phyloP scores from a whole-genome alignment of 2,888 invertebrate genomes.

The Cyrtodaria siliqua region DNA sequence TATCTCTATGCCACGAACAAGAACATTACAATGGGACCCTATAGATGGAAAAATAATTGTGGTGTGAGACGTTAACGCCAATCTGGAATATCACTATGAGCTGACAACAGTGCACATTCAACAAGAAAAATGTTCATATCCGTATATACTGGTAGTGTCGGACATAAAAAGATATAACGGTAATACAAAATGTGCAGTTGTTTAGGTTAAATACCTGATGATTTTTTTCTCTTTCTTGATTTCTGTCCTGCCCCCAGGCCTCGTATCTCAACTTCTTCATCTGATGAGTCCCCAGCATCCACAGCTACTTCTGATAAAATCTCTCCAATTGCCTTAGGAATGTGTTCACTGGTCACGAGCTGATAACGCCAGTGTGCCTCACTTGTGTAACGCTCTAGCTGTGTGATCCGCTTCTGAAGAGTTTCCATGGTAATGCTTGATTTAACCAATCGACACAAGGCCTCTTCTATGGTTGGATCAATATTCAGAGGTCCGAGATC shows the following conservation, averaged over 20 bases:
- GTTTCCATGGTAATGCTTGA: slow-evolving; percentile 71
- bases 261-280: slow-evolving; percentile 59
- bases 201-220: too few species aligned
- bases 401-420: slow-evolving; percentile 85
- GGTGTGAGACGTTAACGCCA: too few species aligned
- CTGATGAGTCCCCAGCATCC: slow-evolving; percentile 62
- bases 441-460: slow-evolving; percentile 70
- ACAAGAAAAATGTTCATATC: too few species aligned
- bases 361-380: slow-evolving; percentile 92
- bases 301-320: slow-evolving; percentile 71
- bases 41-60: too few species aligned
- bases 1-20: too few species aligned
- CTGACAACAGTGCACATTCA: too few species aligned
- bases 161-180: too few species aligned
- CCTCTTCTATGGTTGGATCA: slow-evolving; percentile 69
- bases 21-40: too few species aligned
- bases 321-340: slow-evolving; percentile 73
- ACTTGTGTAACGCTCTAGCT: slow-evolving; percentile 87
- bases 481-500: slow-evolving; percentile 35
- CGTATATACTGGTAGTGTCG: too few species aligned
- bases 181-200: too few species aligned
- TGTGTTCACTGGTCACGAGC: slow-evolving; percentile 87
- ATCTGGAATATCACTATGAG: too few species aligned
- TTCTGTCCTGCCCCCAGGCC: slow-evolving; percentile 29
- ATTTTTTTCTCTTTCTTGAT: slow-evolving; percentile 39